Conservation (phyloP, 2,888 invertebrate species). For the Epinotia ramella region DNA sequence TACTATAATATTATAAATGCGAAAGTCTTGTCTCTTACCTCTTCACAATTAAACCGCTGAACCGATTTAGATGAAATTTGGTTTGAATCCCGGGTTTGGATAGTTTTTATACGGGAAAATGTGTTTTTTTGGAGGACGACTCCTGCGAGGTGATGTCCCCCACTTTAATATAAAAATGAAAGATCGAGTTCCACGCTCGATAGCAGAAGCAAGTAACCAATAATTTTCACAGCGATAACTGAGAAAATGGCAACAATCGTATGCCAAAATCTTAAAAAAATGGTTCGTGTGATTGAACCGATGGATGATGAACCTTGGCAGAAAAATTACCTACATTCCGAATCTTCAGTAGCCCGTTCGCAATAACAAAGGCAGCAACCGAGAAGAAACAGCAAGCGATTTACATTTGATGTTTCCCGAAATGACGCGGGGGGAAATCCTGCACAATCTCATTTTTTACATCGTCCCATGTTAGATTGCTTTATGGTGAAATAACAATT, state of each 20-base stretch:
- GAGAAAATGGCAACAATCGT: neutral
- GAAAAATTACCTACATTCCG: slow-evolving; percentile 19
- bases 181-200: no score
- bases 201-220: no score
- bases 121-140: no score
- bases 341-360: slow-evolving; percentile 25
- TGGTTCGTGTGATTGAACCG: neutral
- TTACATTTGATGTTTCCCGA: slow-evolving; percentile 41
- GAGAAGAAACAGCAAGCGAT: slow-evolving; percentile 32
- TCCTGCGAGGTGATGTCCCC: no score
- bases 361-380: slow-evolving; percentile 28
- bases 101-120: no score
- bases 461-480: slow-evolving; percentile 14
- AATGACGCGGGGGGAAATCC: slow-evolving; percentile 30
- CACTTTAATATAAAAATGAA: no score
- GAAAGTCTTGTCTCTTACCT: no score
- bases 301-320: slow-evolving; percentile 28
- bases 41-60: no score
- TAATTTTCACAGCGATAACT: neutral
- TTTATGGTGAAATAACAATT: slow-evolving; percentile 29
- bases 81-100: no score
- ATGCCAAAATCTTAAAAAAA: neutral
- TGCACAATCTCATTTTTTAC: slow-evolving; percentile 32
- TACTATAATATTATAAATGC: no score
- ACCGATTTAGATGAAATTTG: no score